These are phyloP conservation scores for Triplophysa yarkandensis DNA, from an alignment of 2,797 vertebrate species.

Conservation along the genomic window DNA sequence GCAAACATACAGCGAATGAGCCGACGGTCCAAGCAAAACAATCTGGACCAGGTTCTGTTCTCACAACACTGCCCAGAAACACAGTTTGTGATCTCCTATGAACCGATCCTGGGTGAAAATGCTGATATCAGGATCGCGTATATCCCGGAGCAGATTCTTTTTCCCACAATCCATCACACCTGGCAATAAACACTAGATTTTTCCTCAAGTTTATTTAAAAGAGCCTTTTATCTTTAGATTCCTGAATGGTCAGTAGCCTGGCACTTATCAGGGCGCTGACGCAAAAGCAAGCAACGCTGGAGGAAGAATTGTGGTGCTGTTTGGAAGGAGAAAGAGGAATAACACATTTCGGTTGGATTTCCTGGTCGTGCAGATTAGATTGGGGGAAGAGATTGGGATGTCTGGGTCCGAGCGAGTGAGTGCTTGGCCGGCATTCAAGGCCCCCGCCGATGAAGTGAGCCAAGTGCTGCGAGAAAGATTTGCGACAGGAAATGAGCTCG, in stretches of 20 bases:
- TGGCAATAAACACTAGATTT: constrained; percentile 59
- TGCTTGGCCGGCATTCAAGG: constrained; percentile 36
- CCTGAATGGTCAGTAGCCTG: constrained; percentile 65
- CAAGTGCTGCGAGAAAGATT: constrained; percentile 47
- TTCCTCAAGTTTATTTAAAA: neutral
- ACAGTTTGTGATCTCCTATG: constrained; percentile 6
- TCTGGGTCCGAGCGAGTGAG: constrained; percentile 33
- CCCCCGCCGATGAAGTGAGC: constrained; percentile 22
- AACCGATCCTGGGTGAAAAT: neutral
- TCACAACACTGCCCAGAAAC: constrained; percentile 21
- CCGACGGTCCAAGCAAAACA: constrained; percentile 24
- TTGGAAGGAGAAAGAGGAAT: constrained; percentile 58
- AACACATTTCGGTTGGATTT: constrained; percentile 62
- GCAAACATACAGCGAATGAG: constrained; percentile 22
- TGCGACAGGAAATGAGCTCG: constrained; percentile 45
- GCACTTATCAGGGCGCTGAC: constrained; percentile 66
- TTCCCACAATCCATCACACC: constrained; percentile 54
- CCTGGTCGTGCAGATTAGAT: constrained; percentile 63
- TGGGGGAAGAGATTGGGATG: constrained; percentile 48
- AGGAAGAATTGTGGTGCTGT: constrained; percentile 58
- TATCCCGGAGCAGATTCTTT: constrained; percentile 3
- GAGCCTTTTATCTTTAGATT: constrained; percentile 63
- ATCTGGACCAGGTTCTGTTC: constrained; percentile 18
- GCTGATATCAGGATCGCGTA: neutral
- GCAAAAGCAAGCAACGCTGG: constrained; percentile 52